Conservation (phyloP, 2,113 vertebrate genomes). For the Piprites chloris region DNA sequence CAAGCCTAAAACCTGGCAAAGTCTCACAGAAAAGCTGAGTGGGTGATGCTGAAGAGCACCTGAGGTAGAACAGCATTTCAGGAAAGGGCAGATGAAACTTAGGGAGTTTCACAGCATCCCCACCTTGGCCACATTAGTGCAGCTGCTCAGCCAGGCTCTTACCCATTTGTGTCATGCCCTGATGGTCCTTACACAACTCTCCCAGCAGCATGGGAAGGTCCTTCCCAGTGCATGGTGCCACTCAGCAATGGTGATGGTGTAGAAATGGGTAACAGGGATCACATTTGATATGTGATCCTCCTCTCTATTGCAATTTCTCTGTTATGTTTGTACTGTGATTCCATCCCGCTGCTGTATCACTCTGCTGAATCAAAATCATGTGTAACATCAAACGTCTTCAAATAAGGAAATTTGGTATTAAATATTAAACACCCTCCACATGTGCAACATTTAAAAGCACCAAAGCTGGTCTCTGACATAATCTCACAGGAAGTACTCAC, state of each 20-base stretch:
- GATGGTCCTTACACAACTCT: background rate
- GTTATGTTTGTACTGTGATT: background rate
- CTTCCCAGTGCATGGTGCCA: accelerated
- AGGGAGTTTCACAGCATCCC: background rate
- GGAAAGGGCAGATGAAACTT: background rate
- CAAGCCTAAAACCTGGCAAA: background rate
- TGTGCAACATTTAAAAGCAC: background rate
- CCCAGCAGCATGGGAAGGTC: background rate
- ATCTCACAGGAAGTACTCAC: background rate
- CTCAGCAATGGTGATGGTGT: background rate
- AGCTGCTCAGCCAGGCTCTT: background rate
- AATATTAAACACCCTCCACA: background rate
- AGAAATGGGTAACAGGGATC: background rate
- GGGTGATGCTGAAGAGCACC: background rate
- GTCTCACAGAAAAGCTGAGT: background rate
- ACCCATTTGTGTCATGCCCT: background rate
- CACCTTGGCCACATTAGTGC: background rate
- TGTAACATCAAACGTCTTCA: background rate
- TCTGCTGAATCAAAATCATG: background rate
- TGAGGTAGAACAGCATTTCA: background rate
- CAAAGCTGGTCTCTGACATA: background rate
- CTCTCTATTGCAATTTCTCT: background rate
- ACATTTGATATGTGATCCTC: background rate
- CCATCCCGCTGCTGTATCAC: background rate
- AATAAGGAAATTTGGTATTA: background rate